A percentile compares a stretch with the other conserved stretches of the same genome.
phyloP scores from a whole-genome alignment of 2,888 invertebrate species.

The Crioceris asparagi region DNA sequence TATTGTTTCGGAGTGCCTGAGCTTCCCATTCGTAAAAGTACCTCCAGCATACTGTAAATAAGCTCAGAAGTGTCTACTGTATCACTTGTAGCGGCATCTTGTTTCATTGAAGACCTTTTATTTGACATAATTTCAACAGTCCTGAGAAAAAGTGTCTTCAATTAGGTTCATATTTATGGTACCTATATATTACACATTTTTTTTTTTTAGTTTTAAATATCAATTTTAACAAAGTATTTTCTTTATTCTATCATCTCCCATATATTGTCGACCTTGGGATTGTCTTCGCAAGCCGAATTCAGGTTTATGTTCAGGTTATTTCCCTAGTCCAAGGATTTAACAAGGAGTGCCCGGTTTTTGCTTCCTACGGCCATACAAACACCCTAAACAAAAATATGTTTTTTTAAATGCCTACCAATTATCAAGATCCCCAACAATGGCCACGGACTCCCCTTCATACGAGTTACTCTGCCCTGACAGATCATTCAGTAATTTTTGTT shows the following conservation, averaged over 20 bases:
- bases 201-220: too few species aligned
- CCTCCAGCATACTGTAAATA: constrained; percentile 75
- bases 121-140: constrained; percentile 45
- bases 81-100: constrained; percentile 37
- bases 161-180: background rate
- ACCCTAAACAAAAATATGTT: too few species aligned
- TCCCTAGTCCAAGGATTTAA: too few species aligned
- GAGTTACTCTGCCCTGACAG: constrained; percentile 51
- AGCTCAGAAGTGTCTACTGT: constrained; percentile 69
- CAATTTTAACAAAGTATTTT: too few species aligned
- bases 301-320: too few species aligned
- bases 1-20: constrained; percentile 67
- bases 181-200: too few species aligned
- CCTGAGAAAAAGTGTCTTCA: constrained; percentile 30
- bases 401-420: constrained; percentile 76
- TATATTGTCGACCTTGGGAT: too few species aligned
- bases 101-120: constrained; percentile 41
- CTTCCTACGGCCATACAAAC: too few species aligned
- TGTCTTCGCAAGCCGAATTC: too few species aligned
- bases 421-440: constrained; percentile 69
- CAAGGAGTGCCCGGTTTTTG: too few species aligned
- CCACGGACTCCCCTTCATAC: constrained; percentile 61
- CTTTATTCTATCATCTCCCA: too few species aligned
- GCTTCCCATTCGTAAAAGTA: constrained; percentile 64
- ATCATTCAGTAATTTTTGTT: constrained; percentile 43